Evolutionary conservation across 2,888 invertebrate genomes (phyloP), one percentile per base, ranked within the genome.

Genomic region (Sabellastarte sp.): DNA sequence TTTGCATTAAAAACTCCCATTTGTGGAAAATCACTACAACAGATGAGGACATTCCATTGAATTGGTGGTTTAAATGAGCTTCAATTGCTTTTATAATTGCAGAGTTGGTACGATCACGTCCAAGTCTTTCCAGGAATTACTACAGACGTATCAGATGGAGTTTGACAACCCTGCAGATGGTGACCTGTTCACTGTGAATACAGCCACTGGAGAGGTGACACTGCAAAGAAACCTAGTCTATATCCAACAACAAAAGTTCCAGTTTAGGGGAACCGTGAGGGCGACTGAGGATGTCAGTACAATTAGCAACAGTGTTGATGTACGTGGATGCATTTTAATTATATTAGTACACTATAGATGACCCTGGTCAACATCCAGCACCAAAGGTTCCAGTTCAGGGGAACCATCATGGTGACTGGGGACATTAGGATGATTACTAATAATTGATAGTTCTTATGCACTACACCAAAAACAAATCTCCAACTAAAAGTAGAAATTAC

Each of bases 41-140:
- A 20, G 50, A 41, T 10, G 50, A 41, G 20, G 50, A 20, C 20
- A 41, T 10, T 10, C 50, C 50, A 41, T 41, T 41, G 10, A 41
- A 15, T 41, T 41, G 20, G 20, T 15, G 50, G 50, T 15, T 15
- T 2, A 20, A 15, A 2, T 57, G 30, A 26, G 3, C n/a, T n/a
- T n/a, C n/a, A n/a, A n/a, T n/a, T n/a, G n/a, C n/a, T n/a, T 41
- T 41, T 26, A 56, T 26, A 24, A 28, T 31, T 31, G n/a, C 62
- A 68, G 68, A 5, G 62, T 66, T 5, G 60, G 31, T 4, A 32
- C 3, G 33, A 60, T 68, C 3, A 28, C 31, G 10, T 59, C 63
- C 50, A 61, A 62, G 57, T 68, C 68, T 28, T 66, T 66, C 61
- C 64, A 64, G 30, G 66, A 63, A 29, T 31, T 68, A 15, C 32